A percentile compares a stretch with the other conserved stretches of the same genome.
Evolutionary conservation across 2,888 invertebrate genomes (phyloP).

Genomic region (Drosophila mulleri): DNA sequence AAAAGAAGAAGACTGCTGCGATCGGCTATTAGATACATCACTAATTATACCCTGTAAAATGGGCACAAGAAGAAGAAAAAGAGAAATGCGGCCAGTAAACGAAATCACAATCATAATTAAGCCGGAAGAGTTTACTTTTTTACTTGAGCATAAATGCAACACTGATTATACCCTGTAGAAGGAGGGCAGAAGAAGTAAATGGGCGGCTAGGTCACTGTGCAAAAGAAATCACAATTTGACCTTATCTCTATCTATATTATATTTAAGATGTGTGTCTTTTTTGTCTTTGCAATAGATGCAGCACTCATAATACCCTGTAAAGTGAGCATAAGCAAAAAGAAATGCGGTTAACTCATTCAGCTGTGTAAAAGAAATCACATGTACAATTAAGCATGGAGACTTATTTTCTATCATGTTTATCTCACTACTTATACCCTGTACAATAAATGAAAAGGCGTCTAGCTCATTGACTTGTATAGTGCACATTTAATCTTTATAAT

Average conservation of each 20-base stretch:
- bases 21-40: slow-evolving; percentile 34
- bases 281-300: neutral
- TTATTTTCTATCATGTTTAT: neutral
- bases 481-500: neutral
- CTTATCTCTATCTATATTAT: too few species aligned
- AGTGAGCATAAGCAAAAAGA: neutral
- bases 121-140: neutral
- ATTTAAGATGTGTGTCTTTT: neutral
- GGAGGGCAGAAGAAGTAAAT: too few species aligned
- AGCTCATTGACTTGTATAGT: neutral
- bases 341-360: neutral
- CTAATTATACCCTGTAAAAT: slow-evolving; percentile 49
- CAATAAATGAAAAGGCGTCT: neutral
- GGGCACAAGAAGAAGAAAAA: neutral
- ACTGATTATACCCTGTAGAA: slow-evolving; percentile 5
- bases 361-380: neutral
- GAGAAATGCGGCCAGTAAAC: neutral
- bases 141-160: neutral
- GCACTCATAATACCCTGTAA: slow-evolving; percentile 1
- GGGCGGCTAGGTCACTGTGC: neutral
- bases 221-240: neutral
- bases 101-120: neutral
- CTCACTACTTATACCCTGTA: slow-evolving; percentile 44
- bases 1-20: slow-evolving; percentile 10
- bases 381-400: neutral